Evolutionary conservation across 1,140 invertebrate species (phyloP), one percentile per base, ranked within the genome.

Genomic region (Armadillidium nasatum): DNA sequence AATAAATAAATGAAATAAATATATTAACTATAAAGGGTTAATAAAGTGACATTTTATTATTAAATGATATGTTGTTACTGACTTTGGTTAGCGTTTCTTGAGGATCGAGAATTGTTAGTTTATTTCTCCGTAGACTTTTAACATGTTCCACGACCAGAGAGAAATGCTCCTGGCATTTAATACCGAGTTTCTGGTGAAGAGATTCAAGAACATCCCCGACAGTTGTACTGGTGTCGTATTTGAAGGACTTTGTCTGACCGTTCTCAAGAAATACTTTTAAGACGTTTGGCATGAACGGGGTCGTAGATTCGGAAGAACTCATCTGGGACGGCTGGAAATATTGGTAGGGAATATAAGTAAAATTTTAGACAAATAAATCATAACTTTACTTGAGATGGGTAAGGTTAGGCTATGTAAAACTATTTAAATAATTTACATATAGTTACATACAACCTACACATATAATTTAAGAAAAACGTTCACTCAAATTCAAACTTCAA

Each of bases 201-300:
- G 92, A 94, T 74, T 89, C 87, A 10, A 96, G 88, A 70, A 97
- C 94, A 85, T 96, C 93, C 80, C 92, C 89, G 0, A 96, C 94
- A 4, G 92, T 93, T 15, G 94, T 97, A 71, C 89, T 92, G 33
- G 90, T 89, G 85, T 97, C 94, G 84, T 97, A 97, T 84, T 96
- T 96, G 85, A 97, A 97, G n/a, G 93, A 95, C 85, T 96, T 96
- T 4, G 94, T 96, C 85, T 96, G 94, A 4, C 94, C 94, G 84
- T 96, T 97, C 85, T 97, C 95, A 33, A 96, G 86, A 83, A 95
- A 96, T 21, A 90, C 88, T 86, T 96, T 95, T 33, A 96, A 87
- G 10, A 96, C 94, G 85, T 95, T 96, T 11, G 94, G 94, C 90
- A 96, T 93, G 44, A 93, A 92, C 15, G 94, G 92, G 46, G 94